Conservation (phyloP, 2,888 invertebrate species). For the Orchestes rusci region DNA sequence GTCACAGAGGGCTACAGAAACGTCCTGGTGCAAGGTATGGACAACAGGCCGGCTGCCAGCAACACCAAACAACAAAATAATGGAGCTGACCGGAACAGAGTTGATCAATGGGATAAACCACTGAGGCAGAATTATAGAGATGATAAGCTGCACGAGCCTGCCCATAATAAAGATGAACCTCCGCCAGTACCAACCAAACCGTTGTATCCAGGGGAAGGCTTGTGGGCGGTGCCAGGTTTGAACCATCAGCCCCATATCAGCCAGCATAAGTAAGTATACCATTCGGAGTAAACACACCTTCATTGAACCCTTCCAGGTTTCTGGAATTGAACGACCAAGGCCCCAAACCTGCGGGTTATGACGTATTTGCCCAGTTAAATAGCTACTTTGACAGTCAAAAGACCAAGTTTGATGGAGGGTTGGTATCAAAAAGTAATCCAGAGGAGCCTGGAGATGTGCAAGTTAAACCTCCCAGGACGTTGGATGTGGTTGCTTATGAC, state of each 20-base stretch:
- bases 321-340: slow-evolving; percentile 24
- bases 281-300: too few species aligned
- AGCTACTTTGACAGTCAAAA: slow-evolving; percentile 39
- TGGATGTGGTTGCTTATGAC: slow-evolving; percentile 7
- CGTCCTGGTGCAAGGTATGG: slow-evolving; percentile 16
- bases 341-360: slow-evolving; percentile 47
- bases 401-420: slow-evolving; percentile 2
- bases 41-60: slow-evolving; percentile 13
- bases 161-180: slow-evolving; percentile 27
- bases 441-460: background rate
- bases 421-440: too few species aligned
- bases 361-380: slow-evolving; percentile 49
- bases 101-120: slow-evolving; percentile 3
- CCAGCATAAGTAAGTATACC: slow-evolving; percentile 20
- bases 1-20: slow-evolving; percentile 21
- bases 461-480: slow-evolving; percentile 5
- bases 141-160: slow-evolving; percentile 31
- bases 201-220: slow-evolving; percentile 40
- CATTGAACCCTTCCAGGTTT: too few species aligned
- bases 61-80: slow-evolving; percentile 1
- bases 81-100: slow-evolving; percentile 4
- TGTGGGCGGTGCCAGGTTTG: slow-evolving; percentile 39
- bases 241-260: slow-evolving; percentile 36
- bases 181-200: slow-evolving; percentile 37
- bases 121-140: slow-evolving; percentile 29